These are phyloP conservation scores for Mohoua ochrocephala DNA, from an alignment of 2,113 vertebrate species.

Conservation along the genomic window DNA sequence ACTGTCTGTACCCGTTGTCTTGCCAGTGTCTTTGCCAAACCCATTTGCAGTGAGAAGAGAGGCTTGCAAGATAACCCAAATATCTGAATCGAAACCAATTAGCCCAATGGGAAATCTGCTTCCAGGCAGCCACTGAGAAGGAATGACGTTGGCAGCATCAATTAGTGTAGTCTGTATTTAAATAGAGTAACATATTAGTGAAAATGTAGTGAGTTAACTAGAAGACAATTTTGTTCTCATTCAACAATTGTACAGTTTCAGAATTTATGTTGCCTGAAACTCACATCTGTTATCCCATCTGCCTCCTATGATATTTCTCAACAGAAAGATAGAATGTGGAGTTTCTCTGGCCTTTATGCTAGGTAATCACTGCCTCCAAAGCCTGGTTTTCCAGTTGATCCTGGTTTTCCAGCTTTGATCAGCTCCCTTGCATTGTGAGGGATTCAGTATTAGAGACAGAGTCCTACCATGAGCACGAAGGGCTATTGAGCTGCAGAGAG, in stretches of 20 bases:
- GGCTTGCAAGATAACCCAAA: background rate
- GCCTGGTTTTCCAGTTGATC: background rate
- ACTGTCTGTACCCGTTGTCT: background rate
- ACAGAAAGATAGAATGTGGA: background rate
- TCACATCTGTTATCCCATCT: background rate
- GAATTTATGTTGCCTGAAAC: background rate
- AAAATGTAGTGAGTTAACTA: background rate
- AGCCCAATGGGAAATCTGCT: background rate
- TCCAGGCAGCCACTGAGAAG: background rate
- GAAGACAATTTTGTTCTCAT: background rate
- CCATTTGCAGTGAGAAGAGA: background rate
- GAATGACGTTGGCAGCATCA: background rate
- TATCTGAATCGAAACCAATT: background rate
- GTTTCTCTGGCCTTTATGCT: background rate
- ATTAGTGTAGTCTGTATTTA: background rate
- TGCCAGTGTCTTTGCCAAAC: background rate
- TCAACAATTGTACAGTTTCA: background rate
- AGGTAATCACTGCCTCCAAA: background rate
- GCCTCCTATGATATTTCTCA: background rate
- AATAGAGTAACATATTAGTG: background rate
- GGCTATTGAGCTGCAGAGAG: background rate
- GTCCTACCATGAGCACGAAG: background rate
- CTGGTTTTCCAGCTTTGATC: background rate
- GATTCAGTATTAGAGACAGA: background rate
- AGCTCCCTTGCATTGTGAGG: background rate